Evolutionary conservation across 2,888 invertebrate genomes (phyloP).

Genomic region (Pollenia labialis): DNA sequence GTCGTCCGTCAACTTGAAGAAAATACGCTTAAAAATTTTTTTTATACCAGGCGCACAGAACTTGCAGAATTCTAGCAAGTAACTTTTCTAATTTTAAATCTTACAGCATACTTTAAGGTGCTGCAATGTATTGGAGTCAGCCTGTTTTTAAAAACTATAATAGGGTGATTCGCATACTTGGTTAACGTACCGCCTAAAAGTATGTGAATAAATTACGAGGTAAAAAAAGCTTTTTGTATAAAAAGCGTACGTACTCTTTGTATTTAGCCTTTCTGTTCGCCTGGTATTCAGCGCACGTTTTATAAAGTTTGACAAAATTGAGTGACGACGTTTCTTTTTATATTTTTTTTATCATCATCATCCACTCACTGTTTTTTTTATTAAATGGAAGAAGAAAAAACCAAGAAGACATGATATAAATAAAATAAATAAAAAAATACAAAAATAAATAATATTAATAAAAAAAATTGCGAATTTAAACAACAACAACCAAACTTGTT

Average conservation of each 20-base stretch:
- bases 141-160: neutral
- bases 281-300: neutral
- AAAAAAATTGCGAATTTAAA: too few relatives aligned
- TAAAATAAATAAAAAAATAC: too few relatives aligned
- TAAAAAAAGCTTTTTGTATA: neutral
- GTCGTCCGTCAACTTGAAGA: neutral
- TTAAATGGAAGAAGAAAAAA: too few relatives aligned
- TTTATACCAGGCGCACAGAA: constrained; percentile 2
- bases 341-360: too few relatives aligned
- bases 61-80: neutral
- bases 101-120: neutral
- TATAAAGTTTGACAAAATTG: too few relatives aligned
- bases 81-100: neutral
- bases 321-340: too few relatives aligned
- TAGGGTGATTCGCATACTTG: neutral
- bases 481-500: too few relatives aligned
- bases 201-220: neutral
- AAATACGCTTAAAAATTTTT: neutral
- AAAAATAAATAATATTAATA: too few relatives aligned
- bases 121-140: neutral
- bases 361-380: too few relatives aligned
- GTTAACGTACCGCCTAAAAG: neutral
- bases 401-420: too few relatives aligned
- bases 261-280: neutral
- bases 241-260: neutral